These are phyloP conservation scores for Serripes groenlandicus DNA, from an alignment of 2,888 invertebrate species.

Conservation along the genomic window DNA sequence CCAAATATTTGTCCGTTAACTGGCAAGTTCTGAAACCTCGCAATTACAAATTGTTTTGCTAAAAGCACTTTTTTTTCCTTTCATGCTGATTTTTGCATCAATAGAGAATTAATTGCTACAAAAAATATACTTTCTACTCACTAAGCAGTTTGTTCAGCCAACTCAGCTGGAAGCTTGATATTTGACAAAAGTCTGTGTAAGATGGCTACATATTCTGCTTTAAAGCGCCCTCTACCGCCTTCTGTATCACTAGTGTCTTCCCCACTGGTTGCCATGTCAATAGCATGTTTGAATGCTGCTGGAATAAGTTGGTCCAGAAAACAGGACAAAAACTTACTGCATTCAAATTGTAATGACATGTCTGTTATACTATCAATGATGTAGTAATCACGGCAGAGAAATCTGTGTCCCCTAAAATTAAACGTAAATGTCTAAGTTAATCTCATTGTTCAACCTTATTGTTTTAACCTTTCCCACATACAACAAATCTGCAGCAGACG, in stretches of 20 bases:
- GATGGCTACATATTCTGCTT: slow-evolving; percentile 69
- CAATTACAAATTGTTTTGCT: too few relatives aligned
- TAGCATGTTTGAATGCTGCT: slow-evolving; percentile 75
- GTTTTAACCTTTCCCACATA: too few relatives aligned
- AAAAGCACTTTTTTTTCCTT: too few relatives aligned
- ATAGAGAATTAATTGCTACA: too few relatives aligned
- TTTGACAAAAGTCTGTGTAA: slow-evolving; percentile 76
- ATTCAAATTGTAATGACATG: slow-evolving; percentile 71
- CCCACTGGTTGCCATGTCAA: slow-evolving; percentile 69
- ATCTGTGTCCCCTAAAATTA: slow-evolving; percentile 76
- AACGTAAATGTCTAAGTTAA: too few relatives aligned
- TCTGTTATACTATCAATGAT: slow-evolving; percentile 74
- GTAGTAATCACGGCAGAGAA: slow-evolving; percentile 74
- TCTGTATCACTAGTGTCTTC: slow-evolving; percentile 77
- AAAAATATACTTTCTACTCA: too few relatives aligned
- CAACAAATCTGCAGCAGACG: too few relatives aligned
- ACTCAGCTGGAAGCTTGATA: slow-evolving; percentile 68
- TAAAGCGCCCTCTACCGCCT: slow-evolving; percentile 49
- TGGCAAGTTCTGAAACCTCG: too few relatives aligned
- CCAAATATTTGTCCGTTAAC: too few relatives aligned
- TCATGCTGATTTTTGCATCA: too few relatives aligned
- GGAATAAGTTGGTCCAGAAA: slow-evolving; percentile 78
- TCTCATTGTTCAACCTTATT: too few relatives aligned
- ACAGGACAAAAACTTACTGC: slow-evolving; percentile 69
- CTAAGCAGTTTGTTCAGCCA: slow-evolving; percentile 72